These are phyloP conservation scores for Dolichotis patagonum DNA, from an alignment of 2,113 vertebrate species.

Conservation along the genomic window DNA sequence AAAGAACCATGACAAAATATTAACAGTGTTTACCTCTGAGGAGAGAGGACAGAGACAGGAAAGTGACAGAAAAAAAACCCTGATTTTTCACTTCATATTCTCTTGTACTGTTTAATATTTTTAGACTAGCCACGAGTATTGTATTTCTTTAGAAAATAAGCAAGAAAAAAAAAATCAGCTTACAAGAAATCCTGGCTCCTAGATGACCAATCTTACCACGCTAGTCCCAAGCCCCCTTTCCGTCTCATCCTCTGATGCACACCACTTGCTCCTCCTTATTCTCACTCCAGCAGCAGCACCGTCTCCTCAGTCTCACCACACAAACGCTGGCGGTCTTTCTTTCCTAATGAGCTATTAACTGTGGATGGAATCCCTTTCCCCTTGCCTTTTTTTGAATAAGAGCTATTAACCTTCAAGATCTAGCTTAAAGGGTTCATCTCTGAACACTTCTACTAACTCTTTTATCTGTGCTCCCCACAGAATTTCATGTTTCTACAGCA, in stretches of 20 bases:
- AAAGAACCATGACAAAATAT: neutral
- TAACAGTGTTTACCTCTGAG: neutral
- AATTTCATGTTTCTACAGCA: neutral
- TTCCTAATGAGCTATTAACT: neutral
- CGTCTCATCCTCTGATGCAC: neutral
- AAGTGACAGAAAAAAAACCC: neutral
- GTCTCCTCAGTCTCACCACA: neutral
- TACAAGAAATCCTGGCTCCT: neutral
- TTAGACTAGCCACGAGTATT: neutral
- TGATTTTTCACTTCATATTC: neutral
- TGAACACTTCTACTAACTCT: neutral
- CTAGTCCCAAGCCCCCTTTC: neutral
- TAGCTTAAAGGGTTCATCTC: neutral
- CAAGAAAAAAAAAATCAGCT: neutral
- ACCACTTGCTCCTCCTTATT: neutral
- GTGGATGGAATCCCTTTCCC: neutral
- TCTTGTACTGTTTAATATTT: neutral
- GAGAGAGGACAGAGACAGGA: neutral
- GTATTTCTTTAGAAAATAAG: neutral
- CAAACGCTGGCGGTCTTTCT: neutral
- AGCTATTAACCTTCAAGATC: constrained; percentile 37
- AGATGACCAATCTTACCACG: neutral
- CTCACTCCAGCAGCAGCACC: neutral
- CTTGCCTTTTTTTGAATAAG: neutral
- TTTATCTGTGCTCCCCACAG: neutral